phyloP scores from a whole-genome alignment of 2,888 invertebrate species.

The Cephus spinipes region DNA sequence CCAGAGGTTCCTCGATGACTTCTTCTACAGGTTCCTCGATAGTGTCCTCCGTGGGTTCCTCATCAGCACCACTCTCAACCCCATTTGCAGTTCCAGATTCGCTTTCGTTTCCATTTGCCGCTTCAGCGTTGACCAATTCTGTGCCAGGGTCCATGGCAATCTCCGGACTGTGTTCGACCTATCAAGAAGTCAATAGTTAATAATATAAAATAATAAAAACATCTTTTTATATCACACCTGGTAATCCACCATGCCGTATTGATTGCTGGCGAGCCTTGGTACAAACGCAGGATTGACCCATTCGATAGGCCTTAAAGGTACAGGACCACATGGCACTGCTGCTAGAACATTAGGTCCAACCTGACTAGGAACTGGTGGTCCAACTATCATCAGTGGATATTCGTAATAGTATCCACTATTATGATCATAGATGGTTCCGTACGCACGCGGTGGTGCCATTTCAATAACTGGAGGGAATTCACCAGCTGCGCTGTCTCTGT shows the following conservation, averaged over 20 bases:
- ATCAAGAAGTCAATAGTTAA: background rate
- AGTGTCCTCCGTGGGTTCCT: background rate
- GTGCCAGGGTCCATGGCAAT: background rate
- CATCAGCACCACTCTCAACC: constrained; percentile 21
- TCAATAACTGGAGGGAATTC: constrained; percentile 48
- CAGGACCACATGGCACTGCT: constrained; percentile 65
- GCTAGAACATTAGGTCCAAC: constrained; percentile 58
- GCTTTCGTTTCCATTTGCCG: constrained; percentile 18
- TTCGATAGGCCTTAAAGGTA: constrained; percentile 67
- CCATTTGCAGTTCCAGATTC: constrained; percentile 44
- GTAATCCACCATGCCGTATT: constrained; percentile 58
- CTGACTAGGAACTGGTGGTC: constrained; percentile 59
- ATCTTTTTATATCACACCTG: constrained; percentile 37
- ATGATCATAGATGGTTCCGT: constrained; percentile 61
- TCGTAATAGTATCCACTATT: constrained; percentile 61
- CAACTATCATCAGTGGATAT: constrained; percentile 64
- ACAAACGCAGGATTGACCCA: constrained; percentile 67
- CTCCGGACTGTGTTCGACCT: constrained; percentile 3
- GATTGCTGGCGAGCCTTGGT: constrained; percentile 55
- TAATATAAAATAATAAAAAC: background rate
- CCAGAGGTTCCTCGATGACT: constrained; percentile 28
- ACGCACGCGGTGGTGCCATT: constrained; percentile 46
- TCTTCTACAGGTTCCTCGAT: constrained; percentile 25
- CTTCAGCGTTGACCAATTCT: background rate
- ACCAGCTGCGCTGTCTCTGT: constrained; percentile 42